A percentile compares a stretch with the other conserved stretches of the same genome.
Conservation (phyloP, 2,797 vertebrate species). For the Sebastes itinus region DNA sequence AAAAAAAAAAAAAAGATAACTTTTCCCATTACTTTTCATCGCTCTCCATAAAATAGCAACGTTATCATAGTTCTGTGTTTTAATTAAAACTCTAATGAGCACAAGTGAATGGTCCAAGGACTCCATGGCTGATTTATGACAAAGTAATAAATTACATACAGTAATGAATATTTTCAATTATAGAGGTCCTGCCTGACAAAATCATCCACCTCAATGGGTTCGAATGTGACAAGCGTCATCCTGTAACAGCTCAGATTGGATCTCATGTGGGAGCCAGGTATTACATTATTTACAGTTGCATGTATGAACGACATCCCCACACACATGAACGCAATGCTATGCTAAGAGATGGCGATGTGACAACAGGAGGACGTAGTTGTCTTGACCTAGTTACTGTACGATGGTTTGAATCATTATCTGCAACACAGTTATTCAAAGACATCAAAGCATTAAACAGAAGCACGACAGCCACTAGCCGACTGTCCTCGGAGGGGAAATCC, state of each 20-base stretch:
- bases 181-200: slow-evolving; percentile 43
- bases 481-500: neutral
- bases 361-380: slow-evolving; percentile 20
- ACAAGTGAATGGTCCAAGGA: slow-evolving; percentile 40
- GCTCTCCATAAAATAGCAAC: slow-evolving; percentile 30
- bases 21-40: neutral
- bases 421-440: slow-evolving; percentile 36
- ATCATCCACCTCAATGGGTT: slow-evolving; percentile 19
- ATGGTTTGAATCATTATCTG: slow-evolving; percentile 53
- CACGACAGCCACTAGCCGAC: neutral
- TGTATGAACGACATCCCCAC: neutral
- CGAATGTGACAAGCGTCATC: slow-evolving; percentile 4
- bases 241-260: neutral
- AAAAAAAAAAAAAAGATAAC: neutral
- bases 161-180: slow-evolving; percentile 66
- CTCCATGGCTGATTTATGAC: slow-evolving; percentile 52
- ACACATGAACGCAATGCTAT: neutral
- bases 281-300: neutral
- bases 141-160: slow-evolving; percentile 63
- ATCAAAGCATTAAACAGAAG: slow-evolving; percentile 42
- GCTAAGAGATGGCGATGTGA: slow-evolving; percentile 13
- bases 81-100: slow-evolving; percentile 61
- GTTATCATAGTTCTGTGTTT: slow-evolving; percentile 45
- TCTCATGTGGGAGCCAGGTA: neutral
- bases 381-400: slow-evolving; percentile 50